phyloP scores from a whole-genome alignment of 2,113 vertebrate genomes.

The Nycticryphes semicollaris region DNA sequence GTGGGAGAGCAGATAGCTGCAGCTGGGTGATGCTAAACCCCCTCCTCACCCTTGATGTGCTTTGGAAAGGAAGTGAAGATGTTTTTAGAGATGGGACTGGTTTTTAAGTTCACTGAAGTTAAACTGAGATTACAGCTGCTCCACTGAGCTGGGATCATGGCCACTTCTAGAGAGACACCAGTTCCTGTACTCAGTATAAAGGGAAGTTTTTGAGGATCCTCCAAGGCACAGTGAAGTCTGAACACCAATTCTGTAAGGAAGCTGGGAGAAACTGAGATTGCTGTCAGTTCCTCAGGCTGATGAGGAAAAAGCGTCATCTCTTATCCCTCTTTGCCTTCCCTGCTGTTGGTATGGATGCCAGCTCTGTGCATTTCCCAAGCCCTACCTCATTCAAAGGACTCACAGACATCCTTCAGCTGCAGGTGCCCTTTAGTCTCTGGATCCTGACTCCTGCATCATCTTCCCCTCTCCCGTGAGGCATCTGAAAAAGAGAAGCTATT shows the following conservation, averaged over 20 bases:
- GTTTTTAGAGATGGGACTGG: neutral
- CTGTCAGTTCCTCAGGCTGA: neutral
- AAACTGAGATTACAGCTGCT: neutral
- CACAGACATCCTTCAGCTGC: neutral
- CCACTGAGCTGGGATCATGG: accelerated
- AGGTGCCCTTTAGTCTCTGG: neutral
- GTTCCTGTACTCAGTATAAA: neutral
- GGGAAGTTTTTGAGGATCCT: neutral
- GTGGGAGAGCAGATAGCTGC: neutral
- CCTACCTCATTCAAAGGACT: neutral
- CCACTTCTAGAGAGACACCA: neutral
- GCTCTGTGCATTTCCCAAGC: neutral
- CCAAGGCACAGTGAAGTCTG: accelerated
- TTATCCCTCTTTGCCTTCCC: neutral
- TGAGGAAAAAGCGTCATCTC: neutral
- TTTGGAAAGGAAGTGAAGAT: neutral
- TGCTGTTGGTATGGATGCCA: neutral
- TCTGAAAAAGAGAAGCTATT: neutral
- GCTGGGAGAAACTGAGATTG: neutral
- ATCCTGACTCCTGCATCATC: neutral
- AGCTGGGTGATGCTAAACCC: neutral
- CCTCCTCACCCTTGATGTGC: neutral
- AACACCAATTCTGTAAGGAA: neutral
- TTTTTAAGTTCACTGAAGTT: neutral
- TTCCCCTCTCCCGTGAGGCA: neutral